Percentiles rank a stretch among this genome's conserved stretches.
phyloP scores from a whole-genome alignment of 2,113 vertebrate species.

The Rhagologus leucostigma region DNA sequence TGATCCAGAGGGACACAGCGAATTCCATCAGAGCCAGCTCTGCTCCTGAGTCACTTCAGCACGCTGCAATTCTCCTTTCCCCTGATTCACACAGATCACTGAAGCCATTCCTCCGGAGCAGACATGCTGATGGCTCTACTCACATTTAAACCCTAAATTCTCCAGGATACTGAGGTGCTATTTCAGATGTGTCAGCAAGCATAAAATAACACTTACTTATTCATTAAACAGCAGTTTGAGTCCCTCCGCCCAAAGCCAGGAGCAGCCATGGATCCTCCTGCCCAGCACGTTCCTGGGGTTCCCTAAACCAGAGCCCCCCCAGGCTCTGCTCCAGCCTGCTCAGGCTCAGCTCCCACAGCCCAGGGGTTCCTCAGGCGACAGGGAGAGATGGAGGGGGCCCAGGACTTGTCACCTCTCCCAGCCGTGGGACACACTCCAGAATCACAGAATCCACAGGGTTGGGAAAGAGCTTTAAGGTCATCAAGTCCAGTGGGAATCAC shows the following conservation, averaged over 20 bases:
- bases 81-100: neutral
- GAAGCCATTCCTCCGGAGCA: neutral
- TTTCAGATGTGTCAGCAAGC: neutral
- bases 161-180: fast-evolving
- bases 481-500: neutral
- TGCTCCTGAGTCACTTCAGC: neutral
- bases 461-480: neutral
- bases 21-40: neutral
- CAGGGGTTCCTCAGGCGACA: fast-evolving
- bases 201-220: fast-evolving
- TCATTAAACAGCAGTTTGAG: too few species aligned
- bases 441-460: fast-evolving
- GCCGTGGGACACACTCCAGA: neutral
- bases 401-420: fast-evolving
- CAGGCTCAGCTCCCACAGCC: neutral
- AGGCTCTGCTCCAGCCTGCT: neutral
- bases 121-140: fast-evolving
- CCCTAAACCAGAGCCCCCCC: fast-evolving
- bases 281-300: neutral
- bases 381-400: neutral
- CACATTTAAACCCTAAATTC: neutral
- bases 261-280: neutral
- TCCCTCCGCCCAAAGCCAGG: neutral
- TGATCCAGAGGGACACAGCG: fast-evolving
- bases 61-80: neutral